These are phyloP conservation scores for Macrophya alboannulata DNA, from an alignment of 2,888 invertebrate species.

Conservation along the genomic window DNA sequence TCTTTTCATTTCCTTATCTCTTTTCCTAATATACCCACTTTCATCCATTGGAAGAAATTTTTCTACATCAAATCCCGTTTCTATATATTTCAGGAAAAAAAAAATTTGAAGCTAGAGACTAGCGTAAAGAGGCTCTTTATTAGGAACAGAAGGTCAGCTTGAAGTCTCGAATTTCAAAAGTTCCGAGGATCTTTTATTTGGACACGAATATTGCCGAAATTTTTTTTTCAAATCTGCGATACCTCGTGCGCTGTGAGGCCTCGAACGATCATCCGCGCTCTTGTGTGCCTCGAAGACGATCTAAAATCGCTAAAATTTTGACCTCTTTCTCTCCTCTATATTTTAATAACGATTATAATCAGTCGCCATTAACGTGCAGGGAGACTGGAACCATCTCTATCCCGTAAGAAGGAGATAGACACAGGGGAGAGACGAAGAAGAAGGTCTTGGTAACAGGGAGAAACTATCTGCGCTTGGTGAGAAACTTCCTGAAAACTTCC, in stretches of 20 bases:
- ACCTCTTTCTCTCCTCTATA: background rate
- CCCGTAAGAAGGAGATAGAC: background rate
- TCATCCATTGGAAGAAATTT: background rate
- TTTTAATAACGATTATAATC: slow-evolving; percentile 1
- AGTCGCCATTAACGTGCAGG: background rate
- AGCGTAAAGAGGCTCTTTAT: too few species aligned
- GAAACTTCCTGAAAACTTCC: background rate
- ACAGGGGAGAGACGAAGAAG: background rate
- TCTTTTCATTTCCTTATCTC: too few species aligned
- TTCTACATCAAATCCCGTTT: too few species aligned
- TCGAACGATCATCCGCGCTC: background rate
- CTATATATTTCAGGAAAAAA: too few species aligned
- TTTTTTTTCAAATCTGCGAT: background rate
- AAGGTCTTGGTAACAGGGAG: background rate
- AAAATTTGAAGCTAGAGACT: too few species aligned
- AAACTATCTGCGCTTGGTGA: background rate
- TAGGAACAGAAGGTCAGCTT: too few species aligned
- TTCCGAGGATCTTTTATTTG: background rate
- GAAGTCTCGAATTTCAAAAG: too few species aligned
- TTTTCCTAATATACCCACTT: background rate
- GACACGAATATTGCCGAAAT: background rate
- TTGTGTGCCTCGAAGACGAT: background rate
- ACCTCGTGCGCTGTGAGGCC: background rate
- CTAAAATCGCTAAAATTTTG: background rate
- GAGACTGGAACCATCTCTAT: background rate